Conservation (phyloP, 2,113 vertebrate species). For the Dromas ardeola region DNA sequence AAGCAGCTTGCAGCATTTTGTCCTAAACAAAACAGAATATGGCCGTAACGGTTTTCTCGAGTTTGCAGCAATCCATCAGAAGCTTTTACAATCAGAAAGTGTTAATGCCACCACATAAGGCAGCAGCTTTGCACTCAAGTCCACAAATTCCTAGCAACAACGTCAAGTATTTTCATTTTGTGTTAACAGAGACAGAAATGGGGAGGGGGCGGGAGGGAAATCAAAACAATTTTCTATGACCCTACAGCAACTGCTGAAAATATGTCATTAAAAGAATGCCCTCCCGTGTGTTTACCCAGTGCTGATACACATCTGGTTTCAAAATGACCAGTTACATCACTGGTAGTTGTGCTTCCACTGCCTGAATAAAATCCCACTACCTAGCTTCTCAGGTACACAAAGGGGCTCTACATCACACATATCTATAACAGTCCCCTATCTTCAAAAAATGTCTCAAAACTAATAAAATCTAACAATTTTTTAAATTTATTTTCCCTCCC, state of each 20-base stretch:
- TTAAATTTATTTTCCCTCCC: background rate
- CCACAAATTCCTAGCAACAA: background rate
- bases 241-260: background rate
- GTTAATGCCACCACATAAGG: background rate
- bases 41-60: background rate
- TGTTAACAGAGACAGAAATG: background rate
- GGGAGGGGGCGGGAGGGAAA: too few species aligned
- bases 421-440: background rate
- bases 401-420: background rate
- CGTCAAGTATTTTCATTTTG: background rate
- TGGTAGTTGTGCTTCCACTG: background rate
- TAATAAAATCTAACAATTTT: background rate
- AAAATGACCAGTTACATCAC: background rate
- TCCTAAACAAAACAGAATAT: background rate
- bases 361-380: background rate
- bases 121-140: background rate
- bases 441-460: background rate
- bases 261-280: background rate
- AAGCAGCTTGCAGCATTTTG: background rate
- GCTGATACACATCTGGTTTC: background rate
- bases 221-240: background rate
- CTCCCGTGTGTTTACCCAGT: background rate
- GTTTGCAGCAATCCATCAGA: background rate
- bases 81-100: background rate
- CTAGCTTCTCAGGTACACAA: background rate